Evolutionary conservation across 2,113 vertebrate genomes (phyloP), one percentile per base, ranked within the genome.

Genomic region (Tyto alba): DNA sequence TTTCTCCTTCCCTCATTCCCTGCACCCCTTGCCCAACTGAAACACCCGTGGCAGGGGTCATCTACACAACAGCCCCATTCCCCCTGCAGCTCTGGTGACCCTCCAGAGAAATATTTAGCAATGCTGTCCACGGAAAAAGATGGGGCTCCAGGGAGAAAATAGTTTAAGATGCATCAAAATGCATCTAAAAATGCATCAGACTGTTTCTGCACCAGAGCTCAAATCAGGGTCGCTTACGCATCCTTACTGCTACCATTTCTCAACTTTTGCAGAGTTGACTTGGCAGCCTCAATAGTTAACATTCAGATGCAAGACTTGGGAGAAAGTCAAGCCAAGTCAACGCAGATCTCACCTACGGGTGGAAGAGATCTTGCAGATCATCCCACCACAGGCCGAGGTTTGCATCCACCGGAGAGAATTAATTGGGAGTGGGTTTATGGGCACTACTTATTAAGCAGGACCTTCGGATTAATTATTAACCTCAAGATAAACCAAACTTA

Each of bases 391-490:
- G 57, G 76, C 26, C 45, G 77, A 89, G 36, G 50, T 72, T 57
- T 82, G 67, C 87, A 41, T 85, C 90, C 67, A 66, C 84, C 25
- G 84, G 72, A 59, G 43, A 84, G 57, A 94, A 91, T 66, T 41
- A 79, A 89, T 18, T 53, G 30, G 38, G 71, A 96, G 48, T 7
- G 64, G 34, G 5, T 34, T 84, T 90, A n/a, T 14, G 23, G 48
- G 56, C 59, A 66, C n/a, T 29, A 32, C 85, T 93, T 66, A 63
- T 77, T 93, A 89, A 94, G 90, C 89, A 90, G 69, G 86, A 90
- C 90, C 89, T 92, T 95, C 94, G 95, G 88, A 90, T 94, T 96
- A 97, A 97, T 95, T 63, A 96, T 95, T 97, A 92, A 96, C 88
- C 81, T 90, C 73, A 85, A 94, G 80, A 96, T 67, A 97, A 97